Evolutionary conservation across 2,888 invertebrate species (phyloP), one percentile per base, ranked within the genome.

Genomic region (Cosmia pyralina): DNA sequence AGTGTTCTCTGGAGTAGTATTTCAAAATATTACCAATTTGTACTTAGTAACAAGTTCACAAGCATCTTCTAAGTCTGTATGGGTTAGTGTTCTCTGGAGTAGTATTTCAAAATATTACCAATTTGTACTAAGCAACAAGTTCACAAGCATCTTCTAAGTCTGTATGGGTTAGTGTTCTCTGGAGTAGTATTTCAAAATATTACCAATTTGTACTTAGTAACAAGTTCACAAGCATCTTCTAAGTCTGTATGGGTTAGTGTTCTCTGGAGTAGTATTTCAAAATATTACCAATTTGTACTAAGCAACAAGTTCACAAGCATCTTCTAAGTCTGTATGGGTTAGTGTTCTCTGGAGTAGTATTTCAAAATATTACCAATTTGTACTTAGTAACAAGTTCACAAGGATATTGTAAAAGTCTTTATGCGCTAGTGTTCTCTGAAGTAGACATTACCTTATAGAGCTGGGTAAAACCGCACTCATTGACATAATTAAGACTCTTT

Each of bases 401-500:
- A 38, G 38, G 38, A 28, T 28, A 28, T 28, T 28, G 3, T 28
- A 28, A 28, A 28, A 28, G 38, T 38, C 38, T 38, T 38, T 38
- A 38, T 38, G 6, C 3, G 38, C 38, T 38, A 38, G 38, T 38
- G 38, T 6, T 38, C 38, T 38, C 13, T 15, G 17, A 68, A 60
- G 7, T 22, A 22, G n/a, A n/a, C 38, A 41, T 53, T 28, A 17
- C 11, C 13, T 15, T 48, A 41, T 22, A 19, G 52, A 67, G n/a
- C 15, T 17, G 22, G 19, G 52, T 71, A 69, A 77, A 71, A 66
- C 44, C 52, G 22, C n/a, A 53, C 66, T 73, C 70, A 76, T 63
- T 73, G 77, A 75, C 77, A 75, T 86, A 85, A 86, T 86, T 86
- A 80, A 77, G 66, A 58, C 82, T 72, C 60, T 84, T 85, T 81